A percentile compares a stretch with the other conserved stretches of the same genome.
Conservation (phyloP, 2,888 invertebrate species). For the Scelioninae gen. 1 region DNA sequence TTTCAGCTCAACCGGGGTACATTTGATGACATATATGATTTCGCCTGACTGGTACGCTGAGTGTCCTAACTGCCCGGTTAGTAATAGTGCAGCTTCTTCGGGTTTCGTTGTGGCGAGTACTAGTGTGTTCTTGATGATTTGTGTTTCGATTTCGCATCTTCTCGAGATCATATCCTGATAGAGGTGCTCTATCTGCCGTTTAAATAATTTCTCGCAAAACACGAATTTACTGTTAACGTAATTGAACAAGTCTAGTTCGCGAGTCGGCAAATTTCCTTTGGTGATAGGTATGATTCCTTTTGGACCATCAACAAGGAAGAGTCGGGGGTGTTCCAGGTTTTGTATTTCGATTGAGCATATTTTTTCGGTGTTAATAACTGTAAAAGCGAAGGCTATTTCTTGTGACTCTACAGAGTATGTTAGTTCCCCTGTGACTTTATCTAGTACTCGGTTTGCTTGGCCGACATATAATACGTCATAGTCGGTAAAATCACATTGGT, state of each 20-base stretch:
- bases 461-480: too few relatives aligned
- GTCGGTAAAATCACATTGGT: too few relatives aligned
- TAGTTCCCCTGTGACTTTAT: too few relatives aligned
- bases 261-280: background rate
- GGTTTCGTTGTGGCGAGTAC: slow-evolving; percentile 71
- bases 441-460: too few relatives aligned
- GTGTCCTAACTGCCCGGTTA: slow-evolving; percentile 72
- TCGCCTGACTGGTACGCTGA: slow-evolving; percentile 74
- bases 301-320: too few relatives aligned
- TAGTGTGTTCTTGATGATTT: slow-evolving; percentile 72
- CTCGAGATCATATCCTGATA: slow-evolving; percentile 72
- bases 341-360: too few relatives aligned
- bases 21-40: slow-evolving; percentile 74
- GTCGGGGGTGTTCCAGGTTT: too few relatives aligned
- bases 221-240: too few relatives aligned
- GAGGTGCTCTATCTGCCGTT: slow-evolving; percentile 55
- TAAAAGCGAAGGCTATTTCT: background rate
- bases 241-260: slow-evolving; percentile 65
- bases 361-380: too few relatives aligned
- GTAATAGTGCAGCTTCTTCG: slow-evolving; percentile 71
- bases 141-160: slow-evolving; percentile 63
- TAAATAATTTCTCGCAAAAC: slow-evolving; percentile 72
- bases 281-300: too few relatives aligned
- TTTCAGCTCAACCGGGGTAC: slow-evolving; percentile 70
- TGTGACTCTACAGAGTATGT: background rate